These are phyloP conservation scores for Drosophila kurseongensis DNA, from an alignment of 1,140 invertebrate genomes.

Conservation along the genomic window DNA sequence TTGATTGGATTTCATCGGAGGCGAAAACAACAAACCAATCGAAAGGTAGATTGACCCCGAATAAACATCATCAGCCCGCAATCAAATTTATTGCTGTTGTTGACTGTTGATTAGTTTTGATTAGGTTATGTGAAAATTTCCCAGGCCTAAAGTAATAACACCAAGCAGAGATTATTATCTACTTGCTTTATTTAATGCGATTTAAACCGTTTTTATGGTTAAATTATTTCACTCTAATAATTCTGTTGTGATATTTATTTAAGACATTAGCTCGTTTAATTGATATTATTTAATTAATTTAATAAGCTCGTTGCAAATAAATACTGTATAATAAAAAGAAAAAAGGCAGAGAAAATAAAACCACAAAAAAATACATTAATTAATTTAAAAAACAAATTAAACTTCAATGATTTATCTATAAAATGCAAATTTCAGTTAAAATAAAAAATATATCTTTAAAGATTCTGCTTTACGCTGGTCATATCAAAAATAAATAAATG, in stretches of 20 bases:
- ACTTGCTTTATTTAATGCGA: neutral
- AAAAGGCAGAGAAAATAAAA: no score
- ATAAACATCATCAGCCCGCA: constrained; percentile 31
- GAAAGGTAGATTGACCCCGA: constrained; percentile 38
- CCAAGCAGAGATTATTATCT: constrained; percentile 1
- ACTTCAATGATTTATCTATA: no score
- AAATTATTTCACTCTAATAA: neutral
- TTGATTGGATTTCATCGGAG: constrained; percentile 36
- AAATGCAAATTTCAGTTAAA: constrained; percentile 2
- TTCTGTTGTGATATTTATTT: neutral
- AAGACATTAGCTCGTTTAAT: neutral
- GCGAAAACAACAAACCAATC: constrained; percentile 2
- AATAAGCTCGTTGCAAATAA: no score
- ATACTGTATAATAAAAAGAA: no score
- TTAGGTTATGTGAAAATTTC: constrained; percentile 43
- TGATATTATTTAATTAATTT: no score
- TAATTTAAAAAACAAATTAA: neutral
- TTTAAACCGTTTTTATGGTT: neutral
- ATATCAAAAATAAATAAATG: constrained; percentile 54
- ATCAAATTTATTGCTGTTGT: constrained; percentile 24
- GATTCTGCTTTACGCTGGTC: constrained; percentile 18
- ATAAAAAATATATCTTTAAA: constrained; percentile 39
- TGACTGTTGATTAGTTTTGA: constrained; percentile 66
- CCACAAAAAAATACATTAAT: neutral
- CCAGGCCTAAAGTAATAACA: constrained; percentile 12